Conservation (phyloP, 2,113 vertebrate genomes). For the Sula dactylatra region DNA sequence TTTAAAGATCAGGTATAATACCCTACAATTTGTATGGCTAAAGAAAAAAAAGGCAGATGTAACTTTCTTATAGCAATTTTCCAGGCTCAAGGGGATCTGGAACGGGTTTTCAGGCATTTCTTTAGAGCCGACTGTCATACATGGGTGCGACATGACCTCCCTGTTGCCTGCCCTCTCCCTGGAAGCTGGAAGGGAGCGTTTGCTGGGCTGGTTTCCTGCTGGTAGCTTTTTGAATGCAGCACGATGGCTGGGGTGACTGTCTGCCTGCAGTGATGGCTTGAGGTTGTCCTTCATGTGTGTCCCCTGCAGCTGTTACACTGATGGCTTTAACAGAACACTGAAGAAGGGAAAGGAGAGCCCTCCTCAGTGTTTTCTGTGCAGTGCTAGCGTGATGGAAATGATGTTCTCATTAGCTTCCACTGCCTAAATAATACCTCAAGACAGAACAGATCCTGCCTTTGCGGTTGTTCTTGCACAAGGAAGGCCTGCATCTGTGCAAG, state of each 20-base stretch:
- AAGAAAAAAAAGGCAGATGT: background rate
- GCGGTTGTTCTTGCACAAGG: background rate
- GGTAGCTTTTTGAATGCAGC: background rate
- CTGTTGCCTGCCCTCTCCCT: background rate
- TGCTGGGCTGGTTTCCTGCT: background rate
- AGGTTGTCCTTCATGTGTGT: background rate
- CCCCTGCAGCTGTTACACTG: background rate
- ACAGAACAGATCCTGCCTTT: background rate
- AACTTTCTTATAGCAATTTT: background rate
- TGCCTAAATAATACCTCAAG: background rate
- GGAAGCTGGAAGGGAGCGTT: background rate
- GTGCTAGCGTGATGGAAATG: background rate
- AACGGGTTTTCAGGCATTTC: background rate
- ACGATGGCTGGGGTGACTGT: background rate
- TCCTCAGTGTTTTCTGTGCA: background rate
- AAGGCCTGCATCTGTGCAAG: fast-evolving
- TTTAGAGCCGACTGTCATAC: background rate
- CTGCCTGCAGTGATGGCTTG: fast-evolving
- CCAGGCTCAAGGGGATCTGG: background rate
- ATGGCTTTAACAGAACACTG: background rate
- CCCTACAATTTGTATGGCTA: background rate
- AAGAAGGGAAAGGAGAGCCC: background rate
- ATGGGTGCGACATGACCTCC: background rate
- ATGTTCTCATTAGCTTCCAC: background rate
- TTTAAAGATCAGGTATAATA: background rate